Evolutionary conservation across 2,888 invertebrate genomes (phyloP).

Genomic region (Pyrocoelia pectoralis): DNA sequence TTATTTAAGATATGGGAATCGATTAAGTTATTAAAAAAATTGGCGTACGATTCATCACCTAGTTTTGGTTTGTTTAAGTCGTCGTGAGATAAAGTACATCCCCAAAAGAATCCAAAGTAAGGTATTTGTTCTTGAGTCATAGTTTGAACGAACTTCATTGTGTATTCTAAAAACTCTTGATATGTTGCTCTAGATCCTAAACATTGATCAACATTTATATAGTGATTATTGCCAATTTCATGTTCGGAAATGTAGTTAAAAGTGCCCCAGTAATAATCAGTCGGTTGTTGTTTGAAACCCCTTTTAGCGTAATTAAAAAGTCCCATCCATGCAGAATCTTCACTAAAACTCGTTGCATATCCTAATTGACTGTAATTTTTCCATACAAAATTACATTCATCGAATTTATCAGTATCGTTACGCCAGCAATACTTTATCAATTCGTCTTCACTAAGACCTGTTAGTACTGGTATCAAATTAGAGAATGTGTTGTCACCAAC

Average conservation of each 20-base stretch:
- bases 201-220: slow-evolving; percentile 72
- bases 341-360: slow-evolving; percentile 81
- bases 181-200: slow-evolving; percentile 74
- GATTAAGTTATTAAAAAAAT: slow-evolving; percentile 66
- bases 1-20: slow-evolving; percentile 66
- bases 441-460: slow-evolving; percentile 74
- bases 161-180: slow-evolving; percentile 75
- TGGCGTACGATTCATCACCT: slow-evolving; percentile 72
- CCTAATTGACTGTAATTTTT: slow-evolving; percentile 75
- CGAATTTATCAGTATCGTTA: slow-evolving; percentile 65
- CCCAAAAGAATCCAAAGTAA: slow-evolving; percentile 87
- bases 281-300: slow-evolving; percentile 82
- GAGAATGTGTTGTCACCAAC: slow-evolving; percentile 95
- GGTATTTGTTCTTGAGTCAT: slow-evolving; percentile 67
- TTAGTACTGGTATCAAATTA: slow-evolving; percentile 83
- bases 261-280: slow-evolving; percentile 85
- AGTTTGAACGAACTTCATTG: slow-evolving; percentile 68
- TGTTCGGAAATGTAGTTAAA: slow-evolving; percentile 75
- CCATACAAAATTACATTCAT: slow-evolving; percentile 87
- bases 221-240: no score
- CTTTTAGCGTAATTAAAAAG: slow-evolving; percentile 81
- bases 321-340: slow-evolving; percentile 81
- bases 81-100: slow-evolving; percentile 85
- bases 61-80: slow-evolving; percentile 78
- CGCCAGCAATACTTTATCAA: slow-evolving; percentile 71